phyloP scores from a whole-genome alignment of 1,140 invertebrate species.

The Zaprionus ornatus region DNA sequence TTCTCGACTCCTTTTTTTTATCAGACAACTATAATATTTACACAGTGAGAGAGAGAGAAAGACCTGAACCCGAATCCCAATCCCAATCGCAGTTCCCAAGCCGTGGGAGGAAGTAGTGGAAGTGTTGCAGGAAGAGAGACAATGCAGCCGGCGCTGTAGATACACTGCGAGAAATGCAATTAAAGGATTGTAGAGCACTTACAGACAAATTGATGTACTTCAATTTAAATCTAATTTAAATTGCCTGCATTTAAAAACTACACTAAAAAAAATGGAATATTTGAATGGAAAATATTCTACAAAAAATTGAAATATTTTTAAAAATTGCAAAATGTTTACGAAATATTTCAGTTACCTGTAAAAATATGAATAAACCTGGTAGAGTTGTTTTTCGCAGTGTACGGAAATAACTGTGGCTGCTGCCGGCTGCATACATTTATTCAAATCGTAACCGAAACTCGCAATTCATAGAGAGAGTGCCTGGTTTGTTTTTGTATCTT shows the following conservation, averaged over 20 bases:
- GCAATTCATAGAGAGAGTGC: conserved; percentile 8
- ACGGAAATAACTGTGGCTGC: conserved; percentile 12
- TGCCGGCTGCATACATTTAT: conserved; percentile 48
- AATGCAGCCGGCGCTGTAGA: neutral
- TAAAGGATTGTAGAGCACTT: neutral
- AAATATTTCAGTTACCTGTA: too few species aligned
- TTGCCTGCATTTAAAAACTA: too few species aligned
- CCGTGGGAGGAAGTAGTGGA: conserved; percentile 39
- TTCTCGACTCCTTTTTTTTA: conserved; percentile 59
- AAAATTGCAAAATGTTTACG: too few species aligned
- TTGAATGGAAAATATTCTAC: too few species aligned
- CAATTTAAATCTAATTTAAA: neutral
- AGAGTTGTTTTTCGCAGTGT: neutral
- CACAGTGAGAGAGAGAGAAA: conserved; percentile 42
- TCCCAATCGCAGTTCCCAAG: neutral
- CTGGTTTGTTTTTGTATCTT: conserved; percentile 15
- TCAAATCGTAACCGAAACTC: conserved; percentile 63
- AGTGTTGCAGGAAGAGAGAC: conserved; percentile 9
- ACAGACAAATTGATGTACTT: neutral
- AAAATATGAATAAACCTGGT: too few species aligned
- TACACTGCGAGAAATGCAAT: neutral
- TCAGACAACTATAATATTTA: conserved; percentile 70
- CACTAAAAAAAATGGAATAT: too few species aligned
- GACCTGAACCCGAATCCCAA: conserved; percentile 15
- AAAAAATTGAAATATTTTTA: too few species aligned